Evolutionary conservation across 2,113 vertebrate species (phyloP).

Genomic region (Pteronura brasiliensis): DNA sequence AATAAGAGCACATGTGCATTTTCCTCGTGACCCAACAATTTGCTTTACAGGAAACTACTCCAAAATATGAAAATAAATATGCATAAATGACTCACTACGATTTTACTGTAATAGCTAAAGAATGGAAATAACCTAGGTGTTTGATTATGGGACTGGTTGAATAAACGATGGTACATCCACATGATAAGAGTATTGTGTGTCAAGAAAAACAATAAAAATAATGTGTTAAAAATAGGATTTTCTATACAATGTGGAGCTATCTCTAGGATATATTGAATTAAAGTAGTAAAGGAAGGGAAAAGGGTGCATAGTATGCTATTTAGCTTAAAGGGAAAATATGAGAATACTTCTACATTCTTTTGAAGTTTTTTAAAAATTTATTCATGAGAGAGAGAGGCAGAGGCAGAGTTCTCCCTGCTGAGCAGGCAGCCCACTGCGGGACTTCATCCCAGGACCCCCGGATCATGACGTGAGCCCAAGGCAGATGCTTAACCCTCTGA

Average conservation of each 20-base stretch:
- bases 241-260: not conserved
- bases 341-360: not conserved
- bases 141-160: not conserved
- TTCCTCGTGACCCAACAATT: not conserved
- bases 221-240: not conserved
- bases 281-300: slow-evolving; percentile 30
- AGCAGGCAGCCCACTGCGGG: no score
- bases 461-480: no score
- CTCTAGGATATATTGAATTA: not conserved
- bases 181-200: not conserved
- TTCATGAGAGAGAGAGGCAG: no score
- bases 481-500: no score
- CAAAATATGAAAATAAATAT: not conserved
- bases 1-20: not conserved
- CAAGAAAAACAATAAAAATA: not conserved
- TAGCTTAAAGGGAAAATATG: not conserved
- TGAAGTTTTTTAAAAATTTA: no score
- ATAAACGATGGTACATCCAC: not conserved
- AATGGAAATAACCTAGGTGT: not conserved
- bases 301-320: not conserved
- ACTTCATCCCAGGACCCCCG: no score
- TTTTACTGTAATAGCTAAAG: not conserved
- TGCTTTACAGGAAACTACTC: not conserved
- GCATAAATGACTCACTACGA: not conserved
- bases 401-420: no score